These are phyloP conservation scores for Actenoides hombroni DNA, from an alignment of 2,113 vertebrate genomes.

Conservation along the genomic window DNA sequence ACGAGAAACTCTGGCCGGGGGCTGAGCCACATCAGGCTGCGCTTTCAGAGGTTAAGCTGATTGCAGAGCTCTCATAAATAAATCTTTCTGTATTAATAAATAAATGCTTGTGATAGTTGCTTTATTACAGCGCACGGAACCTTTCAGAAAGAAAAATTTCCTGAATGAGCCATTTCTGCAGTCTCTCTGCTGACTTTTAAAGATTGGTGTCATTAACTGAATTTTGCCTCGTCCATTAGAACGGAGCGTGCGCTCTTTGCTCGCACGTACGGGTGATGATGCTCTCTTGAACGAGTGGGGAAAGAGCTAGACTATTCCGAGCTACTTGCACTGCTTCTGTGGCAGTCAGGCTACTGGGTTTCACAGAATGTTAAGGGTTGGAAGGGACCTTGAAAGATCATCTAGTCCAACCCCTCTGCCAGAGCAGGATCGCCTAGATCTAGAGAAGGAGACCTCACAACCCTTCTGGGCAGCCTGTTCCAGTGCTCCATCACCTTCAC, in stretches of 20 bases:
- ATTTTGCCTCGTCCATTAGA: conserved; percentile 3
- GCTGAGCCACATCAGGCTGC: background rate
- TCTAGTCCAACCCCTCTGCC: too few relatives aligned
- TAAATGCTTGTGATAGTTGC: background rate
- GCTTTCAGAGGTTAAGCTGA: background rate
- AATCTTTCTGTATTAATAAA: conserved; percentile 23
- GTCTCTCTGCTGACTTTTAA: background rate
- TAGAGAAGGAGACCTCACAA: too few relatives aligned
- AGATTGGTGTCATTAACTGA: conserved; percentile 25
- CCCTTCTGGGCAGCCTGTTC: too few relatives aligned
- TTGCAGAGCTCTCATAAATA: conserved; percentile 16
- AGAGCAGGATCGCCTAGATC: too few relatives aligned
- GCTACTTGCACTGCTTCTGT: background rate
- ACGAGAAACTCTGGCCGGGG: background rate
- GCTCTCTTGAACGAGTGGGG: background rate
- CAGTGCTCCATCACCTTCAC: too few relatives aligned
- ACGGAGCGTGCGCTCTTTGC: background rate
- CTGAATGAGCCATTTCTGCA: conserved; percentile 8
- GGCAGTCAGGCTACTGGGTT: background rate
- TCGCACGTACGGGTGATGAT: background rate
- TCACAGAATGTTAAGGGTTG: too few relatives aligned
- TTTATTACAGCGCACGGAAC: background rate
- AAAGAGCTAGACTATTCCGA: background rate
- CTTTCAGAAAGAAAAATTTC: conserved; percentile 36
- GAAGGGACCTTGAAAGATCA: too few relatives aligned